Evolutionary conservation across 2,797 vertebrate genomes (phyloP).

Genomic region (Necrosyrtes monachus): DNA sequence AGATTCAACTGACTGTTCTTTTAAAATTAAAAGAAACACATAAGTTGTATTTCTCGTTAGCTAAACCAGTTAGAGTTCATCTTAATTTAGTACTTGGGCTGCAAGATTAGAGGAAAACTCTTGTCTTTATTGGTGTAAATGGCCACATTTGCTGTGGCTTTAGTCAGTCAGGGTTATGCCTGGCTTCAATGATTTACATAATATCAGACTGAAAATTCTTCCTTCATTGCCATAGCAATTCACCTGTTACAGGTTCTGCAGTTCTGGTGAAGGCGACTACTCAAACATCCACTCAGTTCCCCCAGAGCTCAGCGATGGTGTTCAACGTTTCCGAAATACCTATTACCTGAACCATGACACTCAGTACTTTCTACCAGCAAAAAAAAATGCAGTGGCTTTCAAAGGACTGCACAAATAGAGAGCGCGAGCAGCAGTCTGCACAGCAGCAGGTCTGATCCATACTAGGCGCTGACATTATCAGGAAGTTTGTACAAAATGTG

Average conservation of each 20-base stretch:
- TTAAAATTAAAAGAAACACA: background rate
- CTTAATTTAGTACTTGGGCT: background rate
- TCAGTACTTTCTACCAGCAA: too few relatives aligned
- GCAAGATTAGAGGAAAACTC: background rate
- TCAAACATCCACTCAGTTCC: fast-evolving
- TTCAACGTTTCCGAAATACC: fast-evolving
- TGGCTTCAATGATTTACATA: background rate
- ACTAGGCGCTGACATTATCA: too few relatives aligned
- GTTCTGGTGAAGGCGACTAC: fast-evolving
- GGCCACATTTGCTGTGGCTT: background rate
- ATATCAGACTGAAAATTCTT: background rate
- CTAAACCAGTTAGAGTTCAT: background rate
- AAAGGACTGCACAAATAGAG: background rate
- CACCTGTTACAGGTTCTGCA: background rate
- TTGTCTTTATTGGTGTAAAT: background rate
- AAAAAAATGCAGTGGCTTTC: background rate
- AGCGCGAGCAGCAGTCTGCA: background rate
- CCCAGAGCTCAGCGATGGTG: fast-evolving
- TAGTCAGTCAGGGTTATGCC: background rate
- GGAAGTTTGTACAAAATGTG: background rate
- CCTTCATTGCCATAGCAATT: background rate
- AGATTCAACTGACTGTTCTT: background rate
- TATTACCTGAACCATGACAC: fast-evolving
- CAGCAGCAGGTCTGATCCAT: background rate
- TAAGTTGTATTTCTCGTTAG: background rate